Evolutionary conservation across 2,113 vertebrate genomes (phyloP), one percentile per base, ranked within the genome.

Genomic region (Leptocoma aspasia): DNA sequence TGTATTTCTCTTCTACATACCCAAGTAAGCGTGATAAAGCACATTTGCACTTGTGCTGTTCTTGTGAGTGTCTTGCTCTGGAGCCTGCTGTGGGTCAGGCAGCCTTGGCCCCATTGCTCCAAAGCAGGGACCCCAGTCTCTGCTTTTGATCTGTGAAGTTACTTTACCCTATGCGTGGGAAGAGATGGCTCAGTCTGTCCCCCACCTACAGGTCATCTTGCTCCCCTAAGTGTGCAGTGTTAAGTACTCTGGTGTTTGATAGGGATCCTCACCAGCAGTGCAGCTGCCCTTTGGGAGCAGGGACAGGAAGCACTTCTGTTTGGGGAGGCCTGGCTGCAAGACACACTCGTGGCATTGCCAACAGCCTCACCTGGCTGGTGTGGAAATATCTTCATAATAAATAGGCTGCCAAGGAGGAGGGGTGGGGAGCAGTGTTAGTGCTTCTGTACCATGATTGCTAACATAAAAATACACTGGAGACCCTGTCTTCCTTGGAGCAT

Each of bases 161-260:
- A 4, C 22, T 85, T 64, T 35, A 44, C 21, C 12, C 30, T 41
- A 0, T 24, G 11, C 3, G 1, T 10, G 45, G 24, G 50, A 84
- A 33, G 65, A 78, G 82, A 30, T 8, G 7, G 24, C 47, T 71
- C 27, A 5, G 30, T 45, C 78, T 0, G 0, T 59, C 30, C 5
- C 22, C 44, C 35, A 21, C 37, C 20, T 26, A 1, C n/a, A 63
- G 63, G 13, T 39, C 22, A 24, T 24, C 50, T 80, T 1, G 2
- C 15, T 72, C 17, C 20, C 28, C 33, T 42, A 1, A 71, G 37
- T 20, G 50, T 84, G 14, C 2, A 1, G 3, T 35, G 33, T 30
- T 61, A 50, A 78, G 59, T 17, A 12, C 26, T 57, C 37, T 53
- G 42, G 6, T 54, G 42, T 59, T 37, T 54, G 69, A 6, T 39